These are phyloP conservation scores for Apis laboriosa DNA, from an alignment of 1,140 invertebrate species.

Conservation along the genomic window DNA sequence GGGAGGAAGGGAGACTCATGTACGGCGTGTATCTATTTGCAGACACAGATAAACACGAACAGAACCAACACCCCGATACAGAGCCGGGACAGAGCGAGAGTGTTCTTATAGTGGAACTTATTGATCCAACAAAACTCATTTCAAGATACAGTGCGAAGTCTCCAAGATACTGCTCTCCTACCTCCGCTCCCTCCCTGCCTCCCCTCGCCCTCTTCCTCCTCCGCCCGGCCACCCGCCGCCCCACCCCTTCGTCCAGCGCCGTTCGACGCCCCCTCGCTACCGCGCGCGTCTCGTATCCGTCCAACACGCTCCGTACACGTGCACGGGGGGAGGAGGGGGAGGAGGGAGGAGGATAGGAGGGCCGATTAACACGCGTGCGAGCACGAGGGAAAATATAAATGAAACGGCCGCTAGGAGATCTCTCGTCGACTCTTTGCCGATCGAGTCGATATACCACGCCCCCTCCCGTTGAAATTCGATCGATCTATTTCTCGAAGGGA, in stretches of 20 bases:
- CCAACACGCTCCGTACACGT: constrained; percentile 70
- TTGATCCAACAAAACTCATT: constrained; percentile 83
- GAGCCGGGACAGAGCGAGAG: constrained; percentile 72
- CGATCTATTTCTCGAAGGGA: too few relatives aligned
- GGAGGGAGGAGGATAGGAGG: too few relatives aligned
- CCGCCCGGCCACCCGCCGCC: constrained; percentile 44
- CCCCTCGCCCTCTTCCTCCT: constrained; percentile 50
- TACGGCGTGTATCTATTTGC: constrained; percentile 76
- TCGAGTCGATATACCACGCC: too few relatives aligned
- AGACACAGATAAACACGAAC: constrained; percentile 77
- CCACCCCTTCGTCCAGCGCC: constrained; percentile 54
- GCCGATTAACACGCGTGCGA: constrained; percentile 51
- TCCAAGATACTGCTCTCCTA: constrained; percentile 81
- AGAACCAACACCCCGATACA: constrained; percentile 70
- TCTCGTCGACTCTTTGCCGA: too few relatives aligned
- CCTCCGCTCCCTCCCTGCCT: constrained; percentile 60
- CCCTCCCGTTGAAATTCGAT: too few relatives aligned
- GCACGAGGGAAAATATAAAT: too few relatives aligned
- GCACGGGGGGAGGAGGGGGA: background rate
- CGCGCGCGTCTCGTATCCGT: constrained; percentile 69
- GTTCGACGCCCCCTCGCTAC: constrained; percentile 68
- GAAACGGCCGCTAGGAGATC: too few relatives aligned
- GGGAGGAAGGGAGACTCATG: constrained; percentile 65
- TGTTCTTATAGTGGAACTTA: constrained; percentile 83
- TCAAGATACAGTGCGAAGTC: constrained; percentile 82